phyloP scores from a whole-genome alignment of 2,113 vertebrate species.

The Poicephalus gulielmi region DNA sequence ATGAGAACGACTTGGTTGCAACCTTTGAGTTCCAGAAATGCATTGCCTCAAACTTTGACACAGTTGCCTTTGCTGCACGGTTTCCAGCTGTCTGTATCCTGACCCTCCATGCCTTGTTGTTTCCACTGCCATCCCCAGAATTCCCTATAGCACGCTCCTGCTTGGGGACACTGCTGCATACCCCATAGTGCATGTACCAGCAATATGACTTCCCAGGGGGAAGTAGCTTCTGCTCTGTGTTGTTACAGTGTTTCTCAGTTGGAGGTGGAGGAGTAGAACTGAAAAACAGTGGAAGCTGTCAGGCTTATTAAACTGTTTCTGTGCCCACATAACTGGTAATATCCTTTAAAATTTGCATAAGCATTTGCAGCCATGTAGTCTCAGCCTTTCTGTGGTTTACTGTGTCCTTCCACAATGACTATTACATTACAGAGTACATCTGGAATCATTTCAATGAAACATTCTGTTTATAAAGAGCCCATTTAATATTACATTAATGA shows the following conservation, averaged over 20 bases:
- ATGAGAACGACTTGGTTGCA: not conserved
- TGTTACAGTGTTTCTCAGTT: not conserved
- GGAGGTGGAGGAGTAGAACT: not conserved
- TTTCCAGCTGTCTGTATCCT: not conserved
- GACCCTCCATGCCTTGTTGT: not conserved
- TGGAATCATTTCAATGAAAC: not conserved
- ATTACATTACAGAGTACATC: not conserved
- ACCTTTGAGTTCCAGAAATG: not conserved
- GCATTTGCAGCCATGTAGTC: not conserved
- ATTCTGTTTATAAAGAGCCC: not conserved
- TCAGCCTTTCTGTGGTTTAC: not conserved
- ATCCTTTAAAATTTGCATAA: not conserved
- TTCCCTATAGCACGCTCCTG: accelerated
- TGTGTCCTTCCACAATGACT: not conserved
- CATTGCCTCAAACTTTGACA: not conserved
- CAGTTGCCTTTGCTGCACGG: not conserved
- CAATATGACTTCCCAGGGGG: accelerated
- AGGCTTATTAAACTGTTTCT: not conserved
- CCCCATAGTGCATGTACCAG: not conserved
- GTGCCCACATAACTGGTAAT: not conserved
- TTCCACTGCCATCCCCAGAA: not conserved
- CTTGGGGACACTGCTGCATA: not conserved
- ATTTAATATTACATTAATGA: not conserved
- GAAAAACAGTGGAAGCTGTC: not conserved
- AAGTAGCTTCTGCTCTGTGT: not conserved